These are phyloP conservation scores for Synaphobranchus kaupii DNA, from an alignment of 2,797 vertebrate species.

Conservation along the genomic window DNA sequence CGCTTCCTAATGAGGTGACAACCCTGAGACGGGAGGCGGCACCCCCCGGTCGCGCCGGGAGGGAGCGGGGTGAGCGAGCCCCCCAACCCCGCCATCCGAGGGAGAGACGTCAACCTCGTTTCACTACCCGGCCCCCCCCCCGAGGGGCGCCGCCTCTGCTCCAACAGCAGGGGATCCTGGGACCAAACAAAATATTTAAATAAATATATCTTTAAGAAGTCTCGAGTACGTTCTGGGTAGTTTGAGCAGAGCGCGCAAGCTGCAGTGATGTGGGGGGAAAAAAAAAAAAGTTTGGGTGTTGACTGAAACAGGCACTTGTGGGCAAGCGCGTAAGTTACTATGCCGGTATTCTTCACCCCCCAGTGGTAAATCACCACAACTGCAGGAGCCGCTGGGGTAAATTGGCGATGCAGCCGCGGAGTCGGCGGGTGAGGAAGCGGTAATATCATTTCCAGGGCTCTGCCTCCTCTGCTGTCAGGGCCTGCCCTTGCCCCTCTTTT, in stretches of 20 bases:
- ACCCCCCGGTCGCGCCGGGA: slow-evolving; percentile 9
- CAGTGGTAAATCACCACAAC: neutral
- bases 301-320: neutral
- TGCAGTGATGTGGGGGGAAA: neutral
- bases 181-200: neutral
- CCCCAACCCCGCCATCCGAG: neutral
- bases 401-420: neutral
- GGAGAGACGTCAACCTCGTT: slow-evolving; percentile 33
- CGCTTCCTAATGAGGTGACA: slow-evolving; percentile 31
- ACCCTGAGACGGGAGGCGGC: neutral
- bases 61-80: neutral
- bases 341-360: neutral
- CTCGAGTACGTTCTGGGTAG: neutral
- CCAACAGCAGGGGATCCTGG: slow-evolving; percentile 40
- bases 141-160: slow-evolving; percentile 33
- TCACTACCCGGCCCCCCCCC: slow-evolving; percentile 30
- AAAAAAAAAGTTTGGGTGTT: neutral
- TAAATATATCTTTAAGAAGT: neutral
- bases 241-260: neutral
- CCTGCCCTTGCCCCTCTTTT: too few relatives aligned
- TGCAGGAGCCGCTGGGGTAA: neutral
- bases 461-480: too few relatives aligned
- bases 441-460: too few relatives aligned
- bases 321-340: neutral
- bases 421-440: slow-evolving; percentile 40